These are phyloP conservation scores for Trissoscelio sp. DNA, from an alignment of 2,888 invertebrate species.

Conservation along the genomic window DNA sequence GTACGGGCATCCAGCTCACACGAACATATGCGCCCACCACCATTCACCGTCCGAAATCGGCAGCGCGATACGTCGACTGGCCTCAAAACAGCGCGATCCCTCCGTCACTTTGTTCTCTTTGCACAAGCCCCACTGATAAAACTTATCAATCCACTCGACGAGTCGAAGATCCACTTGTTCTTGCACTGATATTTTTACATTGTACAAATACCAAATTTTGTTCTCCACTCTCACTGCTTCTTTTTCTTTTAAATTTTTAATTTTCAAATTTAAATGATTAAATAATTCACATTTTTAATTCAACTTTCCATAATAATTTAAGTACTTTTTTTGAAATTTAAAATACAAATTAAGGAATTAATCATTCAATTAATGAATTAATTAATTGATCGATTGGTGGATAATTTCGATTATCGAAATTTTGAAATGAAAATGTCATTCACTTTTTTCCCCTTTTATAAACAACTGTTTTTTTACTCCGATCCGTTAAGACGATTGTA, in stretches of 20 bases:
- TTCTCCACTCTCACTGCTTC: too few relatives aligned
- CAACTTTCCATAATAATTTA: too few relatives aligned
- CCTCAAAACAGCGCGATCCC: neutral
- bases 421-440: too few relatives aligned
- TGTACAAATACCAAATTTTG: neutral
- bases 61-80: neutral
- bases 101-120: constrained; percentile 37
- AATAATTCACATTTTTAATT: too few relatives aligned
- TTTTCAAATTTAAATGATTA: too few relatives aligned
- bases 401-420: too few relatives aligned
- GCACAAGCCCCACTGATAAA: constrained; percentile 47
- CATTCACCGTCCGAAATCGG: constrained; percentile 48
- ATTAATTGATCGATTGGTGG: too few relatives aligned
- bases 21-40: constrained; percentile 63
- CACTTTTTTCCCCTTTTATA: too few relatives aligned
- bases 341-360: too few relatives aligned
- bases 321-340: too few relatives aligned
- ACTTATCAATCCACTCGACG: constrained; percentile 47
- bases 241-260: too few relatives aligned
- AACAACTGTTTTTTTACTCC: neutral
- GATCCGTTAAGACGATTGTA: constrained; percentile 44
- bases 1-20: constrained; percentile 79
- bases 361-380: too few relatives aligned
- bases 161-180: constrained; percentile 16
- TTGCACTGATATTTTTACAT: neutral